These are phyloP conservation scores for Urocolius indicus DNA, from an alignment of 2,113 vertebrate genomes.

Conservation along the genomic window DNA sequence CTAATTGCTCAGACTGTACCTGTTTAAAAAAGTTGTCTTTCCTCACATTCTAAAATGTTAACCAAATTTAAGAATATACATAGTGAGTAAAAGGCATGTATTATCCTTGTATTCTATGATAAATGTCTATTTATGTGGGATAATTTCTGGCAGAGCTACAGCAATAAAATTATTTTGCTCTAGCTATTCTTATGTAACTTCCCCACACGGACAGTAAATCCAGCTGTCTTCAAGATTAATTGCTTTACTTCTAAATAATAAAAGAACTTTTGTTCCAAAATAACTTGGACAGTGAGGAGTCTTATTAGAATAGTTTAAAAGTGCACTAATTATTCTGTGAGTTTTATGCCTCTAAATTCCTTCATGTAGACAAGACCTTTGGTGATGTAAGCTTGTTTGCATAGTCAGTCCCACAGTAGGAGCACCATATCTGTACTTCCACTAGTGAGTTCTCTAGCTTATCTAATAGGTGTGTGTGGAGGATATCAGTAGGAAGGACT, in stretches of 20 bases:
- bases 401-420: background rate
- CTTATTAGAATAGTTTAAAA: background rate
- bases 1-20: background rate
- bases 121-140: background rate
- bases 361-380: background rate
- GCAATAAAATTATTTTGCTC: background rate
- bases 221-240: constrained; percentile 32
- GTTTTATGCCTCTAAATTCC: background rate
- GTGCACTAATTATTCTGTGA: background rate
- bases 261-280: background rate
- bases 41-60: background rate
- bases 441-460: background rate
- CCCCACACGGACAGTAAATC: background rate
- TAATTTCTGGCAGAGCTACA: background rate
- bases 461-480: background rate
- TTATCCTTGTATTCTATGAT: background rate
- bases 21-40: background rate
- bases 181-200: background rate
- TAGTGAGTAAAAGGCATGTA: background rate
- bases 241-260: background rate
- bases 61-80: background rate
- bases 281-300: background rate
- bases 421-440: background rate
- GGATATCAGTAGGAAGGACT: background rate
- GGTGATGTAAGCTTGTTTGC: background rate